Evolutionary conservation across 2,797 vertebrate species (phyloP).

Genomic region (Gymnoscopelus microlampas): DNA sequence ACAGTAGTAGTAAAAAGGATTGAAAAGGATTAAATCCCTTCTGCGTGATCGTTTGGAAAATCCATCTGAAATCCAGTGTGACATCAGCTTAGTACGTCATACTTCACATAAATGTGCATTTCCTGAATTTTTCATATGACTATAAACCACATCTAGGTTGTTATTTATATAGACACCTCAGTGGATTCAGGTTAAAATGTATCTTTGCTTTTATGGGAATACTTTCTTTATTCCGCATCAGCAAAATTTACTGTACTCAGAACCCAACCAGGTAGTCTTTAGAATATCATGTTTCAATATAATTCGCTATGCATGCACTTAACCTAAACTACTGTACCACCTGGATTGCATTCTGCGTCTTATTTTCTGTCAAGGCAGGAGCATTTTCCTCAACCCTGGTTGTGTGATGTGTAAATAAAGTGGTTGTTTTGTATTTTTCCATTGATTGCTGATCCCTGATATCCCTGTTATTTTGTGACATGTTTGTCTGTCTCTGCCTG

Average conservation of each 20-base stretch:
- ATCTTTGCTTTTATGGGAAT: conserved; percentile 10
- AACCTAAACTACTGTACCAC: neutral
- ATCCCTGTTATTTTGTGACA: neutral
- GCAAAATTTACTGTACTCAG: conserved; percentile 13
- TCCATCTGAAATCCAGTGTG: neutral
- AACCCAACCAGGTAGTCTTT: conserved; percentile 18
- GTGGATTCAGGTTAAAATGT: neutral
- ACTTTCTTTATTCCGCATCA: conserved; percentile 25
- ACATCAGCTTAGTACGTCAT: conserved; percentile 7
- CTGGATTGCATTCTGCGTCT: neutral
- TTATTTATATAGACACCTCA: conserved; percentile 20
- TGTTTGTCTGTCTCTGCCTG: neutral
- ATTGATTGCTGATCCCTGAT: neutral
- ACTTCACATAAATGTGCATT: conserved; percentile 5
- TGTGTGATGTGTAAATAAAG: neutral
- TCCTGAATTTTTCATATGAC: neutral
- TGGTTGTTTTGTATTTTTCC: too few species aligned
- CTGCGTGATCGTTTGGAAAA: neutral
- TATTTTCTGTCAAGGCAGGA: neutral
- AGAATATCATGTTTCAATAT: neutral
- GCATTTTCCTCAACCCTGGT: too few species aligned
- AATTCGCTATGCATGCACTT: neutral
- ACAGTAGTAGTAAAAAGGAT: too few species aligned
- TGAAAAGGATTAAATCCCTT: too few species aligned
- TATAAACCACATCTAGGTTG: neutral